Conservation (phyloP, 2,113 vertebrate genomes). For the Odocoileus virginianus region DNA sequence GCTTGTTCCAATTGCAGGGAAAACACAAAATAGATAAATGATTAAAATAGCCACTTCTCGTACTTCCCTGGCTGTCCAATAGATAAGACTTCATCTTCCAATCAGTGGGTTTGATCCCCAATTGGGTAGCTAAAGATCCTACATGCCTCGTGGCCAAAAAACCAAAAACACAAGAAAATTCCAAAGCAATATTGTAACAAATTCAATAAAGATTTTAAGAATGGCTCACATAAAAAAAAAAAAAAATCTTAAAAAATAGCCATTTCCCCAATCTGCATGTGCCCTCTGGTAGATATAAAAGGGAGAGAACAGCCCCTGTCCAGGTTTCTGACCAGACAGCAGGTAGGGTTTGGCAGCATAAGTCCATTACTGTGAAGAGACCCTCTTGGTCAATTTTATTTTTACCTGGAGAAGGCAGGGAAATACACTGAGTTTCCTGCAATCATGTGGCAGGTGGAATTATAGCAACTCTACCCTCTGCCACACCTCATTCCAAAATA, state of each 20-base stretch:
- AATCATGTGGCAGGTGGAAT: accelerated
- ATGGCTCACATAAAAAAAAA: neutral
- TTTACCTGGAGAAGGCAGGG: neutral
- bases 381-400: neutral
- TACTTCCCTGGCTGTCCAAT: neutral
- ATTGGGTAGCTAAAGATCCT: neutral
- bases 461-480: too few relatives aligned
- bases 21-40: too few relatives aligned
- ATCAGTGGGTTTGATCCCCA: neutral
- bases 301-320: too few relatives aligned
- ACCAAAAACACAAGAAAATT: neutral
- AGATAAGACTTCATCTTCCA: neutral
- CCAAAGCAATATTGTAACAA: neutral
- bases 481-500: neutral
- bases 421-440: neutral
- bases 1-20: too few relatives aligned
- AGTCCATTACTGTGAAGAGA: too few relatives aligned
- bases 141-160: neutral
- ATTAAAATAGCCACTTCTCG: neutral
- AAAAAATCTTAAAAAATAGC: neutral
- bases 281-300: neutral
- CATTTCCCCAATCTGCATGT: neutral
- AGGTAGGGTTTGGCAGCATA: accelerated
- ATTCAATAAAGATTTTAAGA: neutral
- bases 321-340: neutral